Evolutionary conservation across 2,113 vertebrate species (phyloP), one percentile per base, ranked within the genome.

Genomic region (Scatophagus argus): DNA sequence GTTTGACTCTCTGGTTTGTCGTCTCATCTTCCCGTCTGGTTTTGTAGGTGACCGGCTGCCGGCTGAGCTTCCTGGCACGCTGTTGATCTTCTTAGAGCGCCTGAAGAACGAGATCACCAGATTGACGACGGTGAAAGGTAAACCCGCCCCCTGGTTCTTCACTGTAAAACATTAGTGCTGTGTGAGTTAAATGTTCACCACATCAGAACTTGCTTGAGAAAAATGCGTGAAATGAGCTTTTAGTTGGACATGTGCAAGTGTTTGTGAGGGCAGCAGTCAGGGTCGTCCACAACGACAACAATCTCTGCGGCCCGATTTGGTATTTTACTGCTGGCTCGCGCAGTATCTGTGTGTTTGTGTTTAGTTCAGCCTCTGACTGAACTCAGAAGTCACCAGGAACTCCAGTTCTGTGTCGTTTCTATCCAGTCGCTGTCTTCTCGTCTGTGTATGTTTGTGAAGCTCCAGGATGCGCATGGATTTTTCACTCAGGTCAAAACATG

Each of bases 101-200:
- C 95, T 99, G 21, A 98, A 98, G 93, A 99, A 99, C 34, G 98
- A 99, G 93, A 99, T 99, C 92, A 99, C 98, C 4, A 91, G 98
- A 16, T 92, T 99, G 82, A 99, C 98, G 16, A 99, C 98, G 0
- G 98, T 93, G 10, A 93, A 93, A 83, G 92, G 92, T 93, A 47
- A 79, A 46, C 44, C 47, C 41, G 19, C 73, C 62, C 64, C 25
- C 11, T 19, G 17, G 29, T 7, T 29, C 51, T n/a, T n/a, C n/a
- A n/a, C n/a, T n/a, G n/a, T n/a, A n/a, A n/a, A n/a, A n/a, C n/a
- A n/a, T n/a, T n/a, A n/a, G n/a, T n/a, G n/a, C n/a, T n/a, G n/a
- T n/a, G n/a, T n/a, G n/a, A n/a, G n/a, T n/a, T n/a, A n/a, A n/a
- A n/a, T n/a, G n/a, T n/a, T n/a, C n/a, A n/a, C n/a, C n/a, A n/a